Conservation (phyloP, 2,113 vertebrate species). For the Muntiacus muntjak region DNA sequence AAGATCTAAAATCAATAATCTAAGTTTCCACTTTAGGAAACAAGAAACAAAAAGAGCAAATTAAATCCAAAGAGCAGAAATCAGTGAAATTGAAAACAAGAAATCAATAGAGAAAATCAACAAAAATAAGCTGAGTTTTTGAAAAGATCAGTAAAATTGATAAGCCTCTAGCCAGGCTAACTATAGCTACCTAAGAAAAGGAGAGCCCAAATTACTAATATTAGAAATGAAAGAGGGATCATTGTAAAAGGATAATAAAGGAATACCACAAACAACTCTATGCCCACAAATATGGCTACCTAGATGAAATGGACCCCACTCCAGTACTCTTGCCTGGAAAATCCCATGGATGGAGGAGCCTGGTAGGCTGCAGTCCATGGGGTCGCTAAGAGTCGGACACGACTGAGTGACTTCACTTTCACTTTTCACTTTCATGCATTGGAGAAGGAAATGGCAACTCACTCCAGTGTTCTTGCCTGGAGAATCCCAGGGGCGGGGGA, state of each 20-base stretch:
- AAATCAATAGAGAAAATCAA: not conserved
- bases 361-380: no score
- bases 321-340: no score
- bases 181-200: not conserved
- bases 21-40: not conserved
- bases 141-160: not conserved
- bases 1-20: not conserved
- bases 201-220: not conserved
- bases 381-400: no score
- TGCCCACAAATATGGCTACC: not conserved
- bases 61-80: constrained; percentile 4
- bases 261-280: not conserved
- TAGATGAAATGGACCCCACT: not conserved
- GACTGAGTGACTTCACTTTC: no score
- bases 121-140: not conserved
- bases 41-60: not conserved
- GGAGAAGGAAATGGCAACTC: no score
- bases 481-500: no score
- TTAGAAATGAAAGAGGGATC: not conserved
- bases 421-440: no score
- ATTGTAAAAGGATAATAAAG: not conserved
- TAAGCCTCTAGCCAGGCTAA: not conserved
- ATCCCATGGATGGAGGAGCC: no score
- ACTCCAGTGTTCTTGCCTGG: no score
- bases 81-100: not conserved